Conservation (phyloP, 2,113 vertebrate species). For the Clarias magur region DNA sequence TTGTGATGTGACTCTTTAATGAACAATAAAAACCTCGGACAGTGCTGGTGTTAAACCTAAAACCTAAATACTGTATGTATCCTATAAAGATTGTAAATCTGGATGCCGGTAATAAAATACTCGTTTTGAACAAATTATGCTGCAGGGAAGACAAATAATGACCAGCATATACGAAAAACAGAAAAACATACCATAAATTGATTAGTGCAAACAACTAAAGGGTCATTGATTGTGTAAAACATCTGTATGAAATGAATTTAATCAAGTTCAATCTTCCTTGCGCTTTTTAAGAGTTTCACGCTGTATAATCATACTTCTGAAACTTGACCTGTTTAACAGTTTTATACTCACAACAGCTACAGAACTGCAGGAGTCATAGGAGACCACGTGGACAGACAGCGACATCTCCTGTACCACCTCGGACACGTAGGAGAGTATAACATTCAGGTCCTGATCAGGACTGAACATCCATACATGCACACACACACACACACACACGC, state of each 20-base stretch:
- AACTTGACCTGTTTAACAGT: not conserved
- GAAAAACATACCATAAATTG: not conserved
- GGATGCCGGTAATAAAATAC: no score
- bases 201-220: not conserved
- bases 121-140: not conserved
- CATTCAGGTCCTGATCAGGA: slow-evolving; percentile 75
- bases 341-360: slow-evolving; percentile 68
- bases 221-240: not conserved
- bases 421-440: slow-evolving; percentile 70
- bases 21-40: not conserved
- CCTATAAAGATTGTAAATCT: not conserved
- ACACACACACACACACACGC: slow-evolving; percentile 7
- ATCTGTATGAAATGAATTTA: not conserved
- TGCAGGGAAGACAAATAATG: not conserved
- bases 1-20: not conserved
- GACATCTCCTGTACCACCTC: slow-evolving; percentile 66
- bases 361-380: slow-evolving; percentile 69
- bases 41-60: not conserved
- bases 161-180: not conserved
- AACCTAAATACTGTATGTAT: not conserved
- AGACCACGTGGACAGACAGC: slow-evolving; percentile 66
- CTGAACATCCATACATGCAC: slow-evolving; percentile 58
- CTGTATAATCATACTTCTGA: not conserved
- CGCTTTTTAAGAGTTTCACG: not conserved
- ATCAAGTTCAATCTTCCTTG: not conserved